These are phyloP conservation scores for Protosalanx chinensis DNA, from an alignment of 2,797 vertebrate species.

Conservation along the genomic window DNA sequence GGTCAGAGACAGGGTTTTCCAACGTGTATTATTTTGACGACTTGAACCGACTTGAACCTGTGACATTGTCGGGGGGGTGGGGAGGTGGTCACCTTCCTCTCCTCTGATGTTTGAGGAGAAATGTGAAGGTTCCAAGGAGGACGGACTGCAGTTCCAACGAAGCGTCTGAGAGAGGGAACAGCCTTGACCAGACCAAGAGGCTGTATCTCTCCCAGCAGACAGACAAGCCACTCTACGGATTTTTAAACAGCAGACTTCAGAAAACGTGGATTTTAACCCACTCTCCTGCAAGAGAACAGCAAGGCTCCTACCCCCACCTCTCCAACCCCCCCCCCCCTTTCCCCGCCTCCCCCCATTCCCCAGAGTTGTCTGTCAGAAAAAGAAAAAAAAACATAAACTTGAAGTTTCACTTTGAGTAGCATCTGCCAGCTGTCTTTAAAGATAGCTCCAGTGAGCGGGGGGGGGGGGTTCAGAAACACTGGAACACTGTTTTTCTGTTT, in stretches of 20 bases:
- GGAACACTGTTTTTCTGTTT: constrained; percentile 25
- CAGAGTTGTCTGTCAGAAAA: constrained; percentile 20
- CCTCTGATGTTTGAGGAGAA: background rate
- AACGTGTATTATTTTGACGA: background rate
- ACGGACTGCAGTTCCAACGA: constrained; percentile 11
- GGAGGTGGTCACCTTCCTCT: background rate
- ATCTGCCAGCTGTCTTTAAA: constrained; percentile 27
- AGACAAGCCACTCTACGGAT: background rate
- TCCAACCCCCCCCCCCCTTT: background rate
- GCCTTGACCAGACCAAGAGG: background rate
- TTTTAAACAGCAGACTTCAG: background rate
- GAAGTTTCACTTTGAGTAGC: constrained; percentile 12
- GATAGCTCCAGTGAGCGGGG: constrained; percentile 39
- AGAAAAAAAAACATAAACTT: background rate
- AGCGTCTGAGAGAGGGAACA: background rate
- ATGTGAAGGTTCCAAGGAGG: constrained; percentile 3
- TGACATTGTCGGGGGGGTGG: background rate
- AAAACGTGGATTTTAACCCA: constrained; percentile 3
- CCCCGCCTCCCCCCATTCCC: constrained; percentile 8
- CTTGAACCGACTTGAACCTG: background rate
- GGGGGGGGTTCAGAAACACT: constrained; percentile 36
- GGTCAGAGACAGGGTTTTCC: background rate
- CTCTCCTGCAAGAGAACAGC: background rate
- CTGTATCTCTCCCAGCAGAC: background rate
- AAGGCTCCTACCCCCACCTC: background rate